These are phyloP conservation scores for Xylocampa areola DNA, from an alignment of 2,888 invertebrate species.

Conservation along the genomic window DNA sequence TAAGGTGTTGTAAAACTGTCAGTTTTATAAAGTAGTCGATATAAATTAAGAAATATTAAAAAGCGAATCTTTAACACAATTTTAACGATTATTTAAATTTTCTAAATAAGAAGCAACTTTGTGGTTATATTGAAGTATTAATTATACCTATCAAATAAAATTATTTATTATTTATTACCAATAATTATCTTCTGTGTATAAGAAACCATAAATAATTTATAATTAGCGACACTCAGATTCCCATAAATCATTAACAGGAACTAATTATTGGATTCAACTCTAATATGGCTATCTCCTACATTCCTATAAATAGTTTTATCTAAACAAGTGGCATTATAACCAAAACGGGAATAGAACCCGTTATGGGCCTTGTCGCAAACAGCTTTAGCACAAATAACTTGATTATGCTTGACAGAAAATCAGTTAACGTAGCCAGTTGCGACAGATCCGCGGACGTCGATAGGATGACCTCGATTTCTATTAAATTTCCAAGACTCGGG, in stretches of 20 bases:
- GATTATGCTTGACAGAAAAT: conserved; percentile 67
- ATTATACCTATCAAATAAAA: conserved; percentile 25
- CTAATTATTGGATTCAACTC: conserved; percentile 34
- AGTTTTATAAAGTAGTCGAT: too few species aligned
- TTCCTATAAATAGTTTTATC: conserved; percentile 58
- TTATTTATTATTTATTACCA: conserved; percentile 40
- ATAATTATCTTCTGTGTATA: conserved; percentile 18
- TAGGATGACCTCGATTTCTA: conserved; percentile 41
- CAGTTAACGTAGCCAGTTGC: conserved; percentile 58
- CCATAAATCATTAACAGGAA: conserved; percentile 42
- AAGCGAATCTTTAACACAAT: neutral
- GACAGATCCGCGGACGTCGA: conserved; percentile 33
- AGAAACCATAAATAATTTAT: conserved; percentile 39
- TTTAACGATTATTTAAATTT: conserved; percentile 14
- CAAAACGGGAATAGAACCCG: conserved; percentile 60
- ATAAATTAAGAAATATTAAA: conserved; percentile 10
- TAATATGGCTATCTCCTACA: conserved; percentile 53
- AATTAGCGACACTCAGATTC: conserved; percentile 24
- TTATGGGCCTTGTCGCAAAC: conserved; percentile 62
- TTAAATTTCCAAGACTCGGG: conserved; percentile 23
- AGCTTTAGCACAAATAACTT: conserved; percentile 65
- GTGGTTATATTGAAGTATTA: conserved; percentile 11
- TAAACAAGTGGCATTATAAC: conserved; percentile 61
- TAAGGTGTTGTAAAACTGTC: too few species aligned
- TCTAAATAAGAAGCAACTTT: conserved; percentile 1